Percentiles rank a stretch among this genome's conserved stretches.
Conservation (phyloP, 2,888 invertebrate species). For the Notocelia uddmanniana region DNA sequence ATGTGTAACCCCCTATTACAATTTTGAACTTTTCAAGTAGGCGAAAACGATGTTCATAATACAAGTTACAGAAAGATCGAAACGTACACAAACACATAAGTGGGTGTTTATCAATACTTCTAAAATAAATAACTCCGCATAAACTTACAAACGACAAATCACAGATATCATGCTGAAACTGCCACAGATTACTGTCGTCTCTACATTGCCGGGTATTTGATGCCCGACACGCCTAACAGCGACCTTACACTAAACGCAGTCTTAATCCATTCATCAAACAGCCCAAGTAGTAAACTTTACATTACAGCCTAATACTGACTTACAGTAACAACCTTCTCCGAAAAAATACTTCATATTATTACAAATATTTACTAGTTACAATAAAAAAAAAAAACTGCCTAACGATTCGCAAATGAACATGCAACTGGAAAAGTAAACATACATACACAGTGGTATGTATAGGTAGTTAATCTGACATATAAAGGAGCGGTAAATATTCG, state of each 20-base stretch:
- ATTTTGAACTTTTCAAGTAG: background rate
- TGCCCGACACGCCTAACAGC: slow-evolving; percentile 45
- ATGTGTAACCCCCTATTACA: slow-evolving; percentile 23
- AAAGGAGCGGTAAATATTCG: background rate
- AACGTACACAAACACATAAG: slow-evolving; percentile 54
- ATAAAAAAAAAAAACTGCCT: slow-evolving; percentile 24
- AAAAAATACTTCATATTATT: slow-evolving; percentile 16
- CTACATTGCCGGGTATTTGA: slow-evolving; percentile 40
- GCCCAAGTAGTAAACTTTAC: slow-evolving; percentile 55
- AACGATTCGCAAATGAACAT: slow-evolving; percentile 39
- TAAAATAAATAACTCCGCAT: slow-evolving; percentile 69
- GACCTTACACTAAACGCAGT: slow-evolving; percentile 79
- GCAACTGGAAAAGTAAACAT: slow-evolving; percentile 31
- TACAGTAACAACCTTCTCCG: slow-evolving; percentile 37
- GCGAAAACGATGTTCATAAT: background rate
- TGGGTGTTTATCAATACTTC: slow-evolving; percentile 55
- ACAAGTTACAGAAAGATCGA: slow-evolving; percentile 39
- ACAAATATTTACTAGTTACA: slow-evolving; percentile 17
- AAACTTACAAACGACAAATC: slow-evolving; percentile 79
- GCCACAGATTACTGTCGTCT: slow-evolving; percentile 53
- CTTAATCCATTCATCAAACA: slow-evolving; percentile 74
- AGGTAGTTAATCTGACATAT: background rate
- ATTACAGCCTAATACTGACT: slow-evolving; percentile 67
- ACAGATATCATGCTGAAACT: slow-evolving; percentile 80
- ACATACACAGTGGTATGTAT: background rate